Percentiles rank a stretch among this genome's conserved stretches.
Conservation (phyloP, 2,888 invertebrate species). For the Ceratothoa steindachneri region DNA sequence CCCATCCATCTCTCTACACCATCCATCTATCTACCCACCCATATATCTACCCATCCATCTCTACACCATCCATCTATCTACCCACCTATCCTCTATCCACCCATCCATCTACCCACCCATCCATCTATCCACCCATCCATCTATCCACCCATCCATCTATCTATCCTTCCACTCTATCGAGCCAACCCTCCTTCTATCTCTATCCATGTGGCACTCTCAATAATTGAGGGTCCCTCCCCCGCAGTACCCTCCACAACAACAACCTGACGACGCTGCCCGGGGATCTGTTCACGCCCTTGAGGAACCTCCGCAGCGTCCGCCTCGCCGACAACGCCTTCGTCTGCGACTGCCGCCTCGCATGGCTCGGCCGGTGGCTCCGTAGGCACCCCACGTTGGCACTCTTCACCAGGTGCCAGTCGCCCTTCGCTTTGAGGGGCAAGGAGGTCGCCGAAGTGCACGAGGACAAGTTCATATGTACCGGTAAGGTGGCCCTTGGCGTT, state of each 20-base stretch:
- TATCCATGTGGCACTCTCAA: neutral
- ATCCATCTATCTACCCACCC: no score
- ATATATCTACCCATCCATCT: no score
- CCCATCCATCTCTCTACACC: no score
- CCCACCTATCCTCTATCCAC: no score
- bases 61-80: no score
- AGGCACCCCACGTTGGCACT: constrained; percentile 30
- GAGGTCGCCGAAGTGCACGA: constrained; percentile 76
- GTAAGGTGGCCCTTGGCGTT: constrained; percentile 57
- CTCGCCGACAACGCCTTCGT: constrained; percentile 87
- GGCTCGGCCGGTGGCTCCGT: constrained; percentile 62
- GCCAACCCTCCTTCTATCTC: no score
- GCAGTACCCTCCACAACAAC: constrained; percentile 72
- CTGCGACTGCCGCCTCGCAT: constrained; percentile 87
- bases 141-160: no score
- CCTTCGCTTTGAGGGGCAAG: constrained; percentile 73
- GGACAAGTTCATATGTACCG: constrained; percentile 87
- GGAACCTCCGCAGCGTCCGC: constrained; percentile 77
- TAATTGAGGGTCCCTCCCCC: neutral
- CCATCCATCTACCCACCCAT: no score
- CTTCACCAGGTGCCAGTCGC: constrained; percentile 72
- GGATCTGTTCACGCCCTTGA: constrained; percentile 77
- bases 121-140: no score
- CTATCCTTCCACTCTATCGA: no score
- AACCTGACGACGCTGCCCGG: constrained; percentile 84